These are phyloP conservation scores for Spialia ferax DNA, from an alignment of 2,888 invertebrate species.

Conservation along the genomic window DNA sequence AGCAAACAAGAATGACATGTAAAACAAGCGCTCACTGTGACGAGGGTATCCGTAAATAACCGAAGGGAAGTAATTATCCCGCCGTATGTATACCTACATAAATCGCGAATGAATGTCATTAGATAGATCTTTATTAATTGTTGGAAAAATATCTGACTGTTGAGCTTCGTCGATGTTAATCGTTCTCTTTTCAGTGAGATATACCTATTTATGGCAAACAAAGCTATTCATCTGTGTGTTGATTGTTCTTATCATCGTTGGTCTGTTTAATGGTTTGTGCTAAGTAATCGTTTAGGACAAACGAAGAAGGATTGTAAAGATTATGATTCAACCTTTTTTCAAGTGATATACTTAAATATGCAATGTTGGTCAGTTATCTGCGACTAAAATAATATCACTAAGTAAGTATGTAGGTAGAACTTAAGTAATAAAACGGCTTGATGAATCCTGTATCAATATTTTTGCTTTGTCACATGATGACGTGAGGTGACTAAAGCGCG, in stretches of 20 bases:
- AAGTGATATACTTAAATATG: neutral
- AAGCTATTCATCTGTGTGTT: neutral
- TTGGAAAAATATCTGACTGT: constrained; percentile 34
- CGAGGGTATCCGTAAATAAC: constrained; percentile 79
- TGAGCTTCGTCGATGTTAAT: constrained; percentile 21
- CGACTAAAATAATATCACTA: neutral
- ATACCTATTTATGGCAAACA: constrained; percentile 16
- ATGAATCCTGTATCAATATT: no score
- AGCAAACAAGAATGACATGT: constrained; percentile 83
- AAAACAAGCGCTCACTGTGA: constrained; percentile 77
- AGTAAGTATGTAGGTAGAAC: no score
- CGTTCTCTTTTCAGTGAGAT: constrained; percentile 12
- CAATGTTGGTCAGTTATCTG: neutral
- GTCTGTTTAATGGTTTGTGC: neutral
- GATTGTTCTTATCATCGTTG: neutral
- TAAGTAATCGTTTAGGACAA: constrained; percentile 1
- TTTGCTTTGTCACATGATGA: no score
- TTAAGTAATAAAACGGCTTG: no score
- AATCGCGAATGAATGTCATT: constrained; percentile 50
- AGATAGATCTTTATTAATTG: constrained; percentile 45
- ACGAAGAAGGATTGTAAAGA: neutral
- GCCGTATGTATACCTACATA: constrained; percentile 59
- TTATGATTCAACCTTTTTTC: neutral
- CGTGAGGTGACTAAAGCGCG: no score
- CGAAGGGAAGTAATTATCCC: constrained; percentile 76